phyloP scores from a whole-genome alignment of 2,797 vertebrate genomes.

The Tragopan temminckii region DNA sequence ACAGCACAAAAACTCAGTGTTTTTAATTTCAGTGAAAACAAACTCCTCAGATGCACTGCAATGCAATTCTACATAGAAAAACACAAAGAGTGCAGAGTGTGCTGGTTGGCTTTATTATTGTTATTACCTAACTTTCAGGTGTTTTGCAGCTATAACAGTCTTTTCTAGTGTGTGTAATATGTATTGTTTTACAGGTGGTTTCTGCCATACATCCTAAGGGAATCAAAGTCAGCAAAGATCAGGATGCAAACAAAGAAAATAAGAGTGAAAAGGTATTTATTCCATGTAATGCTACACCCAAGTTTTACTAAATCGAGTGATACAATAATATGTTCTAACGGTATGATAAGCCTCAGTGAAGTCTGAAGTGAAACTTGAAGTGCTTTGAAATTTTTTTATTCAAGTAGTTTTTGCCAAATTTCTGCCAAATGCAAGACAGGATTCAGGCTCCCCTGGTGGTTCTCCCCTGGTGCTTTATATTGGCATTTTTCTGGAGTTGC shows the following conservation, averaged over 20 bases:
- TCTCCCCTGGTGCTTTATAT: background rate
- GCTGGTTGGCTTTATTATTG: background rate
- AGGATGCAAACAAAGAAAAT: constrained; percentile 53
- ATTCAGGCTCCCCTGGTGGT: background rate
- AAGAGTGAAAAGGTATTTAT: constrained; percentile 77
- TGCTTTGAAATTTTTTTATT: constrained; percentile 42
- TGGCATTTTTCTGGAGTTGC: constrained; percentile 28
- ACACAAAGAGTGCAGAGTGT: background rate
- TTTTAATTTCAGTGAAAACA: background rate
- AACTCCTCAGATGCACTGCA: background rate
- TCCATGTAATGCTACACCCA: background rate
- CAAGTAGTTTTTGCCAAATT: constrained; percentile 18
- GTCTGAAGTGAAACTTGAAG: constrained; percentile 34
- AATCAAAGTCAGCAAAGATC: constrained; percentile 50
- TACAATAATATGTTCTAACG: background rate
- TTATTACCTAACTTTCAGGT: background rate
- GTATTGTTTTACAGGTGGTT: constrained; percentile 61
- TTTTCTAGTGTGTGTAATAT: background rate
- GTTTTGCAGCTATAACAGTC: background rate
- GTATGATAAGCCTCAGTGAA: background rate
- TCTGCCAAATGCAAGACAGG: constrained; percentile 8
- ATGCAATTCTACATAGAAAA: background rate
- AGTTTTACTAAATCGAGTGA: constrained; percentile 7
- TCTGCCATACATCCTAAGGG: constrained; percentile 61
- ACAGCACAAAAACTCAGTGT: background rate